Percentiles rank a stretch among this genome's conserved stretches.
phyloP scores from a whole-genome alignment of 2,888 invertebrate genomes.

The Andrena trimmerana region DNA sequence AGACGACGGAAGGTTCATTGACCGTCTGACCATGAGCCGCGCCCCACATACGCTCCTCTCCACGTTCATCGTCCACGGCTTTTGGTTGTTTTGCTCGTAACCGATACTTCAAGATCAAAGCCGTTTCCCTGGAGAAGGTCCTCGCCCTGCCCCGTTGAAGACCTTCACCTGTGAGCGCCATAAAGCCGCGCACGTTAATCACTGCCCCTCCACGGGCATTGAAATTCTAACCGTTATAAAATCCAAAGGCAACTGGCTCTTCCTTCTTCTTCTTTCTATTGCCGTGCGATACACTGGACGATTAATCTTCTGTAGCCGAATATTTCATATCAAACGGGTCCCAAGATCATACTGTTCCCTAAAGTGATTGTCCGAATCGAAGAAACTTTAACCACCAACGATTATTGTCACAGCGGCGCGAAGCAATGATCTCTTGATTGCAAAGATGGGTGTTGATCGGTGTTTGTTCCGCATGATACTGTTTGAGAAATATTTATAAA shows the following conservation, averaged over 20 bases:
- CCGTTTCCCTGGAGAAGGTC: constrained; percentile 71
- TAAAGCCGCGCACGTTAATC: constrained; percentile 51
- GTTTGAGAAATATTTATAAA: not conserved
- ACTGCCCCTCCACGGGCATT: constrained; percentile 20
- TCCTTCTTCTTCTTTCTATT: constrained; percentile 7
- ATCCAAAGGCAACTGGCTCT: constrained; percentile 27
- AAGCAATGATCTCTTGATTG: not conserved
- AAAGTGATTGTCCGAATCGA: not conserved
- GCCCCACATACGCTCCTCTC: constrained; percentile 81
- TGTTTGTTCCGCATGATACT: constrained; percentile 19
- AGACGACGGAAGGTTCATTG: constrained; percentile 80
- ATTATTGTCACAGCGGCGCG: not conserved
- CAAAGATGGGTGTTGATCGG: not conserved
- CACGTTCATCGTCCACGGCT: constrained; percentile 61
- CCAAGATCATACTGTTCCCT: not conserved
- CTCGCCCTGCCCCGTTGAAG: constrained; percentile 66
- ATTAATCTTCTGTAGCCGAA: constrained; percentile 4
- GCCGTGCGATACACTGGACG: constrained; percentile 1
- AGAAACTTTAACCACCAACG: not conserved
- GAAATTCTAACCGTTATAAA: constrained; percentile 18
- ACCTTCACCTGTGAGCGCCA: constrained; percentile 61
- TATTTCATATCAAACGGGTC: not conserved
- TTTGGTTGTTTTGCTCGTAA: constrained; percentile 70
- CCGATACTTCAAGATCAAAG: constrained; percentile 78
- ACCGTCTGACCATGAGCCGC: constrained; percentile 85